Evolutionary conservation across 2,888 invertebrate species (phyloP).

Genomic region (Synergus japonicus): DNA sequence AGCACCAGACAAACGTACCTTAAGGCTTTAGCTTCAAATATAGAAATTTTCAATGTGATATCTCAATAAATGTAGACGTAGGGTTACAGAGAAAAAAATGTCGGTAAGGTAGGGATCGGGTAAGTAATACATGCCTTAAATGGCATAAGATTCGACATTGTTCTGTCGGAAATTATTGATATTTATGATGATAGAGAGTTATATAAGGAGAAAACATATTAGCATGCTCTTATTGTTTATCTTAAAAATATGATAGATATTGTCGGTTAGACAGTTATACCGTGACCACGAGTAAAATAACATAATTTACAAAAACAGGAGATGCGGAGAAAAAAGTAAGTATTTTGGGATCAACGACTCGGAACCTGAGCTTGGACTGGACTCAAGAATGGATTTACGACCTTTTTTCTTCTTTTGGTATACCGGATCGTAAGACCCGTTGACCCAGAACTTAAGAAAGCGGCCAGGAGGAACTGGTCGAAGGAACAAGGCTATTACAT

Average conservation of each 20-base stretch:
- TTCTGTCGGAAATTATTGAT: neutral
- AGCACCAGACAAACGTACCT: no score
- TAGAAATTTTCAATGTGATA: no score
- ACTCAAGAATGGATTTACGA: slow-evolving; percentile 37
- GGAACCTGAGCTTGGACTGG: slow-evolving; percentile 30
- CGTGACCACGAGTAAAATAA: neutral
- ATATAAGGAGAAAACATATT: neutral
- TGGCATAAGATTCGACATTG: neutral
- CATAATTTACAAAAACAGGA: neutral
- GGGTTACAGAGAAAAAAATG: no score
- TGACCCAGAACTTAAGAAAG: slow-evolving; percentile 75
- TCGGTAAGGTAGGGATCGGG: no score
- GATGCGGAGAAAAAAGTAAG: slow-evolving; percentile 42
- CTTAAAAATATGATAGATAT: neutral
- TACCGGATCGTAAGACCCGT: slow-evolving; percentile 60
- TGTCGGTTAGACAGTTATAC: neutral
- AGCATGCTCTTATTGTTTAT: neutral
- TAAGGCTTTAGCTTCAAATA: no score
- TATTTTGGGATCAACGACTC: slow-evolving; percentile 43
- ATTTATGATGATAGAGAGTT: neutral
- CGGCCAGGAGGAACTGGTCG: slow-evolving; percentile 55
- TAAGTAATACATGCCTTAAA: no score
- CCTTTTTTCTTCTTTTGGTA: slow-evolving; percentile 47
- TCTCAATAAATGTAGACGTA: no score
- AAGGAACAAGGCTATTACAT: slow-evolving; percentile 51